Evolutionary conservation across 2,797 vertebrate genomes (phyloP).

Genomic region (Chaetodon trifasciatus): DNA sequence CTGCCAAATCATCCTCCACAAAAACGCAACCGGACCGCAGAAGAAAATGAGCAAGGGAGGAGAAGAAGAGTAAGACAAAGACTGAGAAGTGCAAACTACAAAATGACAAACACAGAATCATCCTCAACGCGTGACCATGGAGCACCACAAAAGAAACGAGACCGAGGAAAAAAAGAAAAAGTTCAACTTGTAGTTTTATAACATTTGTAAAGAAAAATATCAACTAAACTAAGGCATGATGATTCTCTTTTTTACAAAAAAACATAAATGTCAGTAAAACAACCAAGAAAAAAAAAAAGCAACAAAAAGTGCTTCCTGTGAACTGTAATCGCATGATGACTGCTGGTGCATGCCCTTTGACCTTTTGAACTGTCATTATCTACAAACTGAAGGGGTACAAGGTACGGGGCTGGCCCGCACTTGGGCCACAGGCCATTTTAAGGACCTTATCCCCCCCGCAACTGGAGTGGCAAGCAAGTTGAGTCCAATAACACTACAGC

Average conservation of each 20-base stretch:
- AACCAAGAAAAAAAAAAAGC: conserved; percentile 80
- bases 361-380: conserved; percentile 89
- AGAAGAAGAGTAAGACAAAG: conserved; percentile 44
- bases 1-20: conserved; percentile 90
- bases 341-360: conserved; percentile 95
- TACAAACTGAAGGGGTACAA: conserved; percentile 84
- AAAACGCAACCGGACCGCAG: conserved; percentile 79
- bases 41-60: conserved; percentile 68
- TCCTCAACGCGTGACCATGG: conserved; percentile 71
- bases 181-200: conserved; percentile 89
- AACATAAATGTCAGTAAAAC: conserved; percentile 74
- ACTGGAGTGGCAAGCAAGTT: conserved; percentile 61
- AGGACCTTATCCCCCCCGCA: conserved; percentile 58
- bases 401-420: conserved; percentile 64
- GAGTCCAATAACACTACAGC: conserved; percentile 76
- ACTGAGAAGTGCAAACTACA: conserved; percentile 63
- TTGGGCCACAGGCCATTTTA: conserved; percentile 46
- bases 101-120: conserved; percentile 63
- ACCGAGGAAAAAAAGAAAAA: conserved; percentile 38
- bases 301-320: conserved; percentile 92
- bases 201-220: conserved; percentile 86
- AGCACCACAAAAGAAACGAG: conserved; percentile 59
- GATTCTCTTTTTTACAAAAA: conserved; percentile 79
- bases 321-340: conserved; percentile 95
- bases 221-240: conserved; percentile 91